These are phyloP conservation scores for Cantharis lateralis DNA, from an alignment of 2,888 invertebrate genomes.

Conservation along the genomic window DNA sequence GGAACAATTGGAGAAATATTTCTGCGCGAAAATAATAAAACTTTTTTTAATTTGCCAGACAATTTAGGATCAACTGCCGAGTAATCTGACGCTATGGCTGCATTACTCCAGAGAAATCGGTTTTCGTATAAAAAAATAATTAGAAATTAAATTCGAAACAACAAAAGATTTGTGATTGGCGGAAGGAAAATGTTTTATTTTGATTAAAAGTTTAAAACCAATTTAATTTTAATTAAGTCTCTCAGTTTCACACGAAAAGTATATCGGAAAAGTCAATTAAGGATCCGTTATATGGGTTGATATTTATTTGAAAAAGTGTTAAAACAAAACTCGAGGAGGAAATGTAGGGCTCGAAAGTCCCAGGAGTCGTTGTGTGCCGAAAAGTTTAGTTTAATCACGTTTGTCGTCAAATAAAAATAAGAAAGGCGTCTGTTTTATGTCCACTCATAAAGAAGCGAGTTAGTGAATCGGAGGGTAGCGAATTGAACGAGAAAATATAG, in stretches of 20 bases:
- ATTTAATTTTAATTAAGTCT: neutral
- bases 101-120: neutral
- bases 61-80: neutral
- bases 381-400: conserved; percentile 26
- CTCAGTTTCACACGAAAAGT: neutral
- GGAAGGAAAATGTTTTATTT: neutral
- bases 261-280: neutral
- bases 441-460: conserved; percentile 20
- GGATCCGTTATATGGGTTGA: neutral
- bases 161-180: neutral
- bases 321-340: neutral
- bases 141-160: neutral
- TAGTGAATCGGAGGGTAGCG: conserved; percentile 12
- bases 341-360: neutral
- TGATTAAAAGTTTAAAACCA: neutral
- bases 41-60: neutral
- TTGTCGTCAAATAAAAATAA: conserved; percentile 27
- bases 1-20: neutral
- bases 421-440: conserved; percentile 23
- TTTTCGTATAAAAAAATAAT: neutral
- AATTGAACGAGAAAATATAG: conserved; percentile 4
- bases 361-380: conserved; percentile 8
- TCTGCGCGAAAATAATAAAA: neutral
- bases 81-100: neutral
- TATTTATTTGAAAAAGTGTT: neutral